A percentile compares a stretch with the other conserved stretches of the same genome.
These are phyloP conservation scores for Verasper variegatus DNA, from an alignment of 2,113 vertebrate species.

Conservation along the genomic window DNA sequence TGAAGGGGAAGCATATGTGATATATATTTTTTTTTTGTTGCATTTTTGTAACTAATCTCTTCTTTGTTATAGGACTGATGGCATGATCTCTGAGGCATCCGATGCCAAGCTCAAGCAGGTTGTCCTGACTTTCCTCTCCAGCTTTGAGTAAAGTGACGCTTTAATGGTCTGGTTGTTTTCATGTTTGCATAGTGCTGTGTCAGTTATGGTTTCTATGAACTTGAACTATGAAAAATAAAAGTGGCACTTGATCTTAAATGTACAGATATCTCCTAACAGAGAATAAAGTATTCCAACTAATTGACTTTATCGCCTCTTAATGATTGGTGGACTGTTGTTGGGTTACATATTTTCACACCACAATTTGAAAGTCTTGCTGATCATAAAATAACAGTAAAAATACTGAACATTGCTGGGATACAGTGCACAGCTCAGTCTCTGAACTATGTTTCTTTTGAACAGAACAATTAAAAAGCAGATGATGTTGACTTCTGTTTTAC, in stretches of 20 bases:
- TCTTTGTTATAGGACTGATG: conserved; percentile 85
- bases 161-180: conserved; percentile 45
- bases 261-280: conserved; percentile 69
- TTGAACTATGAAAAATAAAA: conserved; percentile 44
- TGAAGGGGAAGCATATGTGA: background rate
- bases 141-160: conserved; percentile 64
- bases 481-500: too few relatives aligned
- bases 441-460: too few relatives aligned
- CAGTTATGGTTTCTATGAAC: conserved; percentile 63
- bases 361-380: background rate
- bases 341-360: background rate
- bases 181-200: conserved; percentile 57
- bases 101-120: conserved; percentile 93
- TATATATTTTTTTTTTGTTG: too few relatives aligned
- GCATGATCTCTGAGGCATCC: conserved; percentile 91
- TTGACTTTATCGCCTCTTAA: background rate
- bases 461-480: too few relatives aligned
- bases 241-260: conserved; percentile 74
- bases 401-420: too few relatives aligned
- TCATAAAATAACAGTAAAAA: too few relatives aligned
- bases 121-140: conserved; percentile 89
- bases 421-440: too few relatives aligned
- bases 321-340: background rate
- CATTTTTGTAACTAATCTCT: background rate
- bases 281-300: conserved; percentile 76